These are phyloP conservation scores for Tolypeutes matacus DNA, from an alignment of 2,797 vertebrate species.

Conservation along the genomic window DNA sequence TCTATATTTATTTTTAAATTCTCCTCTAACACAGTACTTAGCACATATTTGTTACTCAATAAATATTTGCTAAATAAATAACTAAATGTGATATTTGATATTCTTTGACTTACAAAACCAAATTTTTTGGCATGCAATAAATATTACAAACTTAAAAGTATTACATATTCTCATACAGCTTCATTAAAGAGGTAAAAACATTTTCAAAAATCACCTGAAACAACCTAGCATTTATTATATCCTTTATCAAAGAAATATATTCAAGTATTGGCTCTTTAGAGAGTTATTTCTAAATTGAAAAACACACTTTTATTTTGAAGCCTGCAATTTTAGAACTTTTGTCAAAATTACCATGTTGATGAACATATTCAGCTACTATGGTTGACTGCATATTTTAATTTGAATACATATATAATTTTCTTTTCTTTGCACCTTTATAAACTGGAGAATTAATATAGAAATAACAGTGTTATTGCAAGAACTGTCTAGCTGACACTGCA, in stretches of 20 bases:
- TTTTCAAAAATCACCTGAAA: slow-evolving; percentile 11
- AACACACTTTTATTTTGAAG: slow-evolving; percentile 33
- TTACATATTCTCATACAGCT: not conserved
- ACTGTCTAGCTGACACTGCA: not conserved
- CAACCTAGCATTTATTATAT: not conserved
- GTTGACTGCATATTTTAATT: slow-evolving; percentile 60
- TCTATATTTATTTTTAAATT: not conserved
- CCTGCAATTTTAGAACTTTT: slow-evolving; percentile 47
- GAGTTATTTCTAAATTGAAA: slow-evolving; percentile 55
- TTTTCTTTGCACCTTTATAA: slow-evolving; percentile 25
- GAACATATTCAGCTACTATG: slow-evolving; percentile 25
- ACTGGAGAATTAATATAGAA: slow-evolving; percentile 52
- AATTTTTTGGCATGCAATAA: not conserved
- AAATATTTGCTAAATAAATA: slow-evolving; percentile 19
- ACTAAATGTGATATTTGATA: not conserved
- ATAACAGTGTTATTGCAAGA: slow-evolving; percentile 16
- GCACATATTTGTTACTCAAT: not conserved
- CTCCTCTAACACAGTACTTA: not conserved
- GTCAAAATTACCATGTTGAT: slow-evolving; percentile 48
- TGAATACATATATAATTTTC: slow-evolving; percentile 50
- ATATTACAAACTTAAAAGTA: slow-evolving; percentile 11
- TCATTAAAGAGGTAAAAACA: not conserved
- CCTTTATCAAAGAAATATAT: not conserved
- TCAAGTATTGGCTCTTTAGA: slow-evolving; percentile 8
- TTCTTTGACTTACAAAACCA: not conserved